Base-by-base conservation (phyloP, 2,888 invertebrate species). In the Drosophila limbata region DNA sequence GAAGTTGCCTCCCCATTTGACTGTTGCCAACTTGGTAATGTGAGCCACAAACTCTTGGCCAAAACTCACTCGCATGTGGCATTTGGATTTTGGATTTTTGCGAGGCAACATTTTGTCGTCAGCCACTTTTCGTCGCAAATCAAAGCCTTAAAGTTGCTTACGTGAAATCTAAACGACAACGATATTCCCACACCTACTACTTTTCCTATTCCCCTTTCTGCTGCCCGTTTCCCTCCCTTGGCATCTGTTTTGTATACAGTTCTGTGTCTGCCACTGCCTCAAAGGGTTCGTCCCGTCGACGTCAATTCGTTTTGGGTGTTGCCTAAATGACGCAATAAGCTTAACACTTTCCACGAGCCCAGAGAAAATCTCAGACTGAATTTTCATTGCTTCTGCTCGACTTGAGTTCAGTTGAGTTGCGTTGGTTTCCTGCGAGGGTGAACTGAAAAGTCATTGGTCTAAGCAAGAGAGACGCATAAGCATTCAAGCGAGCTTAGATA, bases 291-390 rank as follows among this genome's bases (percentile, higher is more conserved):
- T 69, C 81, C 69, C 71, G 70, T 83, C 61, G 73, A 70, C 57
- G 66, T 60, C 82, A 82, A 87, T 87, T 87, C 82, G 80, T 81
- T 83, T 70, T 61, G 84, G 87, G 75, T 86, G 84, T 80, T 84
- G 87, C 64, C 78, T 79, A 85, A 85, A 88, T 78, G 88, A 88
- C 85, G 88, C 85, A 88, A 81, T 85, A 85, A 85, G 85, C 88
- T 85, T 88, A 85, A 77, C 85, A 85, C 84, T 85, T 84, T 65
- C 74, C 51, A 39, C 28, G 55, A 47, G 53, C 19, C 56, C 35
- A 15, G 10, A 10, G 48, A 28, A 64, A 64, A 61, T 67, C 75
- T 56, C 64, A 55, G 69, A 33, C 61, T 51, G 64, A 86, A 65
- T 83, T 87, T 79, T 84, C 88, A 87, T 85, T 85, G 85, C 88